Base-by-base conservation (phyloP, 2,113 vertebrate genomes). In the Redunca redunca region DNA sequence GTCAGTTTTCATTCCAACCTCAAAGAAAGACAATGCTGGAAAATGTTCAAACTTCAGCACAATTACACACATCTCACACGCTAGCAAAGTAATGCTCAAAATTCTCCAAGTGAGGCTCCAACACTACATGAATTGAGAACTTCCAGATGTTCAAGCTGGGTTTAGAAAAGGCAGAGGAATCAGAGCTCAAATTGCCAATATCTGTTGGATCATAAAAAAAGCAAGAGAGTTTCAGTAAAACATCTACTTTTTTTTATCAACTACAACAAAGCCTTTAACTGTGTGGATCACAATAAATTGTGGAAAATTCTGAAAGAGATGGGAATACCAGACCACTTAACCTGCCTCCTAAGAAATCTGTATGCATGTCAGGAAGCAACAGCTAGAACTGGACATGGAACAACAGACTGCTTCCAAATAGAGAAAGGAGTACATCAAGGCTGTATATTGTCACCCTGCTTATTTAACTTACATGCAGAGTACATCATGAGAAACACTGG, bases 401-500 rank as follows among this genome's bases (percentile, higher is more conserved):
- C n/a, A 71, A 36, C 4, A 11, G n/a, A 36, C n/a, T 36, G 17
- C 4, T 36, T 36, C 19, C 17, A 71, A 36, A 36, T 36, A 23
- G n/a, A 21, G 19, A 36, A 71, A 71, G 10, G 64, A 2, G 4
- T 23, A 36, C 0, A 1, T 36, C 8, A 71, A 71, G 4, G 19
- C 19, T 71, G n/a, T 9, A 71, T 71, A 67, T 36, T 67, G 64
- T 67, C 9, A 67, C 9, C n/a, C 8, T 36, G 64, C n/a, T 36
- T 67, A 36, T 67, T 67, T 71, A 40, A 71, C 9, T 36, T 71
- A 12, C 3, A 71, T 23, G n/a, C 64, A 36, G 9, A 36, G 2
- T 12, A 71, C n/a, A 36, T 71, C 67, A 36, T 40, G n/a, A 23
- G 9, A 40, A 71, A 71, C 0, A 0, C 19, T 2, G 9, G 67